phyloP scores from a whole-genome alignment of 2,888 invertebrate species.

The Andrena bucephala region DNA sequence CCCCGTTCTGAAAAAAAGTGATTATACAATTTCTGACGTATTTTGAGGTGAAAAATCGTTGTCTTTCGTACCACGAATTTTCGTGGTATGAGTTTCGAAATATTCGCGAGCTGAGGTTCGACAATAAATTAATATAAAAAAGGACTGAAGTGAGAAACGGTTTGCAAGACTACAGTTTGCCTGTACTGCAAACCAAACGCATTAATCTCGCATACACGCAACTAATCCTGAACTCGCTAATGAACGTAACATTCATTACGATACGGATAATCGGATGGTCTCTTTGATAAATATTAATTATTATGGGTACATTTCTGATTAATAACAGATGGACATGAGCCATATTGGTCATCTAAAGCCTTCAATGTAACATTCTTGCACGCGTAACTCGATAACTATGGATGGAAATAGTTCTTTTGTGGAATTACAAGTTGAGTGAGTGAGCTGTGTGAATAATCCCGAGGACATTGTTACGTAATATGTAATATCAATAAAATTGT shows the following conservation, averaged over 20 bases:
- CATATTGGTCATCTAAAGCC: conserved; percentile 4
- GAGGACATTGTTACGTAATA: too few species aligned
- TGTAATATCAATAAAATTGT: too few species aligned
- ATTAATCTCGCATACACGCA: conserved; percentile 14
- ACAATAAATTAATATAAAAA: not conserved
- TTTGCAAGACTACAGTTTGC: not conserved
- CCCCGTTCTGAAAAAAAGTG: too few species aligned
- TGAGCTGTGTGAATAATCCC: too few species aligned
- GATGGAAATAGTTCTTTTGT: not conserved
- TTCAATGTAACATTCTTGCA: not conserved
- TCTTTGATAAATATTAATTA: conserved; percentile 44
- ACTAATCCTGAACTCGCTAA: conserved; percentile 26
- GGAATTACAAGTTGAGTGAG: too few species aligned
- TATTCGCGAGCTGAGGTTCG: not conserved
- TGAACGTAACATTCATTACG: conserved; percentile 31
- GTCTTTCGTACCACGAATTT: not conserved
- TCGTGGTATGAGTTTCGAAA: not conserved
- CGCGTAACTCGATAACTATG: conserved; percentile 13
- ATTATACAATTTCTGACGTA: too few species aligned
- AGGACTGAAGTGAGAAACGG: not conserved
- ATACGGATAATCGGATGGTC: not conserved
- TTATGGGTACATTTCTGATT: not conserved
- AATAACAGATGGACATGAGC: conserved; percentile 2
- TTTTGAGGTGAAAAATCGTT: too few species aligned
- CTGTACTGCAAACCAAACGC: not conserved